Conservation (phyloP, 2,113 vertebrate genomes). For the Pedionomus torquatus region DNA sequence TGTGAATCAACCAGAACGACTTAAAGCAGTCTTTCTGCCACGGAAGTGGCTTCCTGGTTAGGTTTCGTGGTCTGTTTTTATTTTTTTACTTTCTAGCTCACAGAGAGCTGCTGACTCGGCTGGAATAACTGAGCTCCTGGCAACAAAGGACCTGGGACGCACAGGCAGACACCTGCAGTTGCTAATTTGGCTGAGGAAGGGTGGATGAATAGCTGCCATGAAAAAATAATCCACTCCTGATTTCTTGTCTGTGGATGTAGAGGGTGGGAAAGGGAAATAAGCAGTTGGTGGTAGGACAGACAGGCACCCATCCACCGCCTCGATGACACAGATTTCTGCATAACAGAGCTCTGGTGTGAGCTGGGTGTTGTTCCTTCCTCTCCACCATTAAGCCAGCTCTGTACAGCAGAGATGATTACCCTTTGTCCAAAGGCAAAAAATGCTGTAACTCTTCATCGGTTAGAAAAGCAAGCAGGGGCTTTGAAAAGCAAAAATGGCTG, state of each 20-base stretch:
- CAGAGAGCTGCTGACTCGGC: neutral
- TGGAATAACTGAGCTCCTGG: neutral
- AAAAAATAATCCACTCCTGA: neutral
- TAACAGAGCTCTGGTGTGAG: neutral
- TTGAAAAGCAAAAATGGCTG: neutral
- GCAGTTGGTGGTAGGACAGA: neutral
- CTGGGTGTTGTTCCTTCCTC: neutral
- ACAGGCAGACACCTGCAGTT: neutral
- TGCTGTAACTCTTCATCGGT: neutral
- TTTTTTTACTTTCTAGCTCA: neutral
- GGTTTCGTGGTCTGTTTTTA: no score
- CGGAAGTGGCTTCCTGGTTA: neutral
- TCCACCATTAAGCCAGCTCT: neutral
- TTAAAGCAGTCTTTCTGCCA: neutral
- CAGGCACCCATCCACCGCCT: neutral
- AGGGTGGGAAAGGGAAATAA: neutral
- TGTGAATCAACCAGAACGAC: neutral
- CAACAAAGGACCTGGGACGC: neutral
- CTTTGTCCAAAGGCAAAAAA: neutral
- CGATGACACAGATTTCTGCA: accelerated
- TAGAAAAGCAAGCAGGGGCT: neutral
- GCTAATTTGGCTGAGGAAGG: neutral
- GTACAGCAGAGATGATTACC: neutral
- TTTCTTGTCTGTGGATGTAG: neutral
- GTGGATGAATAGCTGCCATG: neutral